These are phyloP conservation scores for Anoplius nigerrimus DNA, from an alignment of 2,888 invertebrate genomes.

Conservation along the genomic window DNA sequence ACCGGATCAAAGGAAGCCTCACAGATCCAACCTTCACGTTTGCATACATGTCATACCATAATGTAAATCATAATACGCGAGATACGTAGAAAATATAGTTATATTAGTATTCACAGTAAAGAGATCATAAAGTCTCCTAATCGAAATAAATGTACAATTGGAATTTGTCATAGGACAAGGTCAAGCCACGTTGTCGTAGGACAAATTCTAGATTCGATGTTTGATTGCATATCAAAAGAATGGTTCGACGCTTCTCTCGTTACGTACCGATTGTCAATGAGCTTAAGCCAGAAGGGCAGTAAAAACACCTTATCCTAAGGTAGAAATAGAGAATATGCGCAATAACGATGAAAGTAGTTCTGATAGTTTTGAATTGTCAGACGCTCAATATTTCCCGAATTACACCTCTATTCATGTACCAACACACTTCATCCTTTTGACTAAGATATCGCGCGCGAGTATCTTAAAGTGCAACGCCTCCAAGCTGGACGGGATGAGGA, in stretches of 20 bases:
- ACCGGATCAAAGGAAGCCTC: background rate
- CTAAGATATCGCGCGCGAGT: background rate
- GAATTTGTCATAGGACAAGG: conserved; percentile 62
- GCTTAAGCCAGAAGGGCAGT: conserved; percentile 59
- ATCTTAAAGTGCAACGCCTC: conserved; percentile 17
- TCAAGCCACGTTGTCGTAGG: conserved; percentile 50
- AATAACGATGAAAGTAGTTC: background rate
- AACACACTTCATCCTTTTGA: background rate
- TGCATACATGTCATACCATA: conserved; percentile 31
- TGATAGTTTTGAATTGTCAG: no score
- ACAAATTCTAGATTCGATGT: conserved; percentile 64
- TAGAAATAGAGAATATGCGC: conserved; percentile 13
- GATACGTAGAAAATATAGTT: conserved; percentile 51
- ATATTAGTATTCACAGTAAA: conserved; percentile 58
- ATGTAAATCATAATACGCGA: conserved; percentile 55
- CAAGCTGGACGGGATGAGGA: conserved; percentile 16
- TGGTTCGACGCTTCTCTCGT: conserved; percentile 53
- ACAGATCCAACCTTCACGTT: conserved; percentile 50
- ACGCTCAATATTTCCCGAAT: no score
- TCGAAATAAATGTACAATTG: conserved; percentile 59
- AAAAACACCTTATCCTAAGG: conserved; percentile 23
- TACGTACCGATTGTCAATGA: conserved; percentile 65
- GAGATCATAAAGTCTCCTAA: conserved; percentile 62
- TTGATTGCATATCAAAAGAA: conserved; percentile 62
- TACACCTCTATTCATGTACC: no score